phyloP scores from a whole-genome alignment of 2,888 invertebrate species.

The Thysanoteuthis rhombus region DNA sequence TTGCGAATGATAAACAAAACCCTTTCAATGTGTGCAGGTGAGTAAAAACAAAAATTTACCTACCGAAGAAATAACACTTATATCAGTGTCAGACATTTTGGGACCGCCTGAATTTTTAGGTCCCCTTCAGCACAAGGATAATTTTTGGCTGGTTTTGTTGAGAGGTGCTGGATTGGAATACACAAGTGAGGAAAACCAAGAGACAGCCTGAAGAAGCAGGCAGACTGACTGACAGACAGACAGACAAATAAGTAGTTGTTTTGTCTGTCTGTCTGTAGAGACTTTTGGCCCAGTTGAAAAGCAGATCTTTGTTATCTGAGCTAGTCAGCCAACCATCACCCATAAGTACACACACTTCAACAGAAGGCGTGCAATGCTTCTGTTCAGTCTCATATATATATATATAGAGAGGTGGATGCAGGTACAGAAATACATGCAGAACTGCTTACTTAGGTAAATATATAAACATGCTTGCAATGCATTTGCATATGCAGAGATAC shows the following conservation, averaged over 20 bases:
- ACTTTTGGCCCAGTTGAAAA: neutral
- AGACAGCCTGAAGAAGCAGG: neutral
- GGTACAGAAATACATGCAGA: neutral
- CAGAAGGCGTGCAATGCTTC: neutral
- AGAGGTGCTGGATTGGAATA: neutral
- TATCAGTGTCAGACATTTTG: neutral
- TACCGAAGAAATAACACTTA: conserved; percentile 12
- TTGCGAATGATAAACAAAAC: neutral
- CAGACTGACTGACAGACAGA: neutral
- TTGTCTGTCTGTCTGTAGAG: neutral
- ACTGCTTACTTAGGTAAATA: too few relatives aligned
- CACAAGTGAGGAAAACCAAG: neutral
- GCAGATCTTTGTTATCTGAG: neutral
- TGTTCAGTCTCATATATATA: too few relatives aligned
- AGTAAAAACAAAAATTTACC: neutral
- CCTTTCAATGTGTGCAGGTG: neutral
- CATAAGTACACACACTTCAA: neutral
- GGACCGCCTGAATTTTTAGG: neutral
- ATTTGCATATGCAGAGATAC: too few relatives aligned
- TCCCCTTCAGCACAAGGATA: neutral
- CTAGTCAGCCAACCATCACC: neutral
- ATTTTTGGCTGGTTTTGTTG: neutral
- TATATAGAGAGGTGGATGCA: neutral
- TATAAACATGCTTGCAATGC: too few relatives aligned
- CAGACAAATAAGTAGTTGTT: neutral